Percentiles rank a stretch among this genome's conserved stretches.
phyloP scores from a whole-genome alignment of 2,888 invertebrate species.

The Danaus chrysippus region DNA sequence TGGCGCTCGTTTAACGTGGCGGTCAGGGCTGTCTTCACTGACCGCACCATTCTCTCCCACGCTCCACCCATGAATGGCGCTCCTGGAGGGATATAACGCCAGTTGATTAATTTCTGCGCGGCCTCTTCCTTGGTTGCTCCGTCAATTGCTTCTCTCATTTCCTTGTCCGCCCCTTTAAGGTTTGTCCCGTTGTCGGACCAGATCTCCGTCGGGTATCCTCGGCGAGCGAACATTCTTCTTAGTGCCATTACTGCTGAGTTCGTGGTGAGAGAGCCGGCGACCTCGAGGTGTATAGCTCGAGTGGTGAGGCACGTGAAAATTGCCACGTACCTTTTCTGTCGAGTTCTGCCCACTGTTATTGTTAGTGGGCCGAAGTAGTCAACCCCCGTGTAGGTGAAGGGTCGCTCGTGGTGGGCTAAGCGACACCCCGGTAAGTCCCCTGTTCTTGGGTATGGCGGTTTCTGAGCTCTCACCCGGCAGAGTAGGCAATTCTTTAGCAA shows the following conservation, averaged over 20 bases:
- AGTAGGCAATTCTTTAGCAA: conserved; percentile 19
- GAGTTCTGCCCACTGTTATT: conserved; percentile 24
- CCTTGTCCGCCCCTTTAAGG: conserved; percentile 24
- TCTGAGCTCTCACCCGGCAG: conserved; percentile 21
- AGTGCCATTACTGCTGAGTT: conserved; percentile 31
- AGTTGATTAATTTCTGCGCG: conserved; percentile 3
- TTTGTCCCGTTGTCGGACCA: conserved; percentile 32
- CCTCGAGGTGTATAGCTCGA: no score
- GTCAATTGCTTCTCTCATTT: conserved; percentile 14
- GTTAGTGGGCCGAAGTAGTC: conserved; percentile 30
- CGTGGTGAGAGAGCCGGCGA: no score
- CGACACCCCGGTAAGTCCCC: conserved; percentile 25
- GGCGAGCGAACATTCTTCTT: conserved; percentile 27
- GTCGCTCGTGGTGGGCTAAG: conserved; percentile 14
- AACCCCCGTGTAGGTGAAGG: conserved; percentile 24
- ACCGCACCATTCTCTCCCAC: conserved; percentile 30
- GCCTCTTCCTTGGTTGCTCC: no score
- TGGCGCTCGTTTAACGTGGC: no score
- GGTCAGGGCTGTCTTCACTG: conserved; percentile 28
- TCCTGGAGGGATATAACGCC: conserved; percentile 15
- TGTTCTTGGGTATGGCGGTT: conserved; percentile 18
- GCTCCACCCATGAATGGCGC: conserved; percentile 30
- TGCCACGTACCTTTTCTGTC: conserved; percentile 25
- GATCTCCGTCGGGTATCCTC: conserved; percentile 27
- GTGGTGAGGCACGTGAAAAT: no score